A percentile compares a stretch with the other conserved stretches of the same genome.
phyloP scores from a whole-genome alignment of 2,113 vertebrate species.

The Ibidorhyncha struthersii region DNA sequence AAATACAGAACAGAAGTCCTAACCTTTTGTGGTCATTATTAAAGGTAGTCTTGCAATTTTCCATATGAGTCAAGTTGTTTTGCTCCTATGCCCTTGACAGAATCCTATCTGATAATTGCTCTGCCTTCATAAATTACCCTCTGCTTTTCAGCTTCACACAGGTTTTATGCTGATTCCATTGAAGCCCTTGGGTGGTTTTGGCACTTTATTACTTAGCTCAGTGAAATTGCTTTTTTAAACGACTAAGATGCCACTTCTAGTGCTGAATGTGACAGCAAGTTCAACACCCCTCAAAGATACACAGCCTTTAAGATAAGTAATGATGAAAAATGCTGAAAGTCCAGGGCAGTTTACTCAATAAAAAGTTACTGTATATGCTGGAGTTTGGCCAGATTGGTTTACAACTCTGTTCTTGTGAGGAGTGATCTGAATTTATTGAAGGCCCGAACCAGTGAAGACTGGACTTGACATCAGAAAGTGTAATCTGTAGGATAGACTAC shows the following conservation, averaged over 20 bases:
- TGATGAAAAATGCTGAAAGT: neutral
- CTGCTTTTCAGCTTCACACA: neutral
- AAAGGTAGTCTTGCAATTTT: neutral
- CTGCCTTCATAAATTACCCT: constrained; percentile 7
- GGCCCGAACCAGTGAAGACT: neutral
- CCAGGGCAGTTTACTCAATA: neutral
- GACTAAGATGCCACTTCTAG: neutral
- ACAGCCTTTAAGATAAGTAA: neutral
- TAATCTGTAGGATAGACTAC: neutral
- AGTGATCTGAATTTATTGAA: neutral
- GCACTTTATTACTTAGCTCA: neutral
- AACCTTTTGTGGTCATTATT: neutral
- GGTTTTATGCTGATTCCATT: neutral
- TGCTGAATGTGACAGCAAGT: neutral
- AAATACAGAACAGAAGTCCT: neutral
- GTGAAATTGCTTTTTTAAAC: neutral
- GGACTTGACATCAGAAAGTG: neutral
- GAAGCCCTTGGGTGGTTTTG: neutral
- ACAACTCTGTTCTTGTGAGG: neutral
- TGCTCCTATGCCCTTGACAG: neutral
- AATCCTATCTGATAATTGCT: neutral
- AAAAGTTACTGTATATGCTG: neutral
- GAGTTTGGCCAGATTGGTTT: neutral
- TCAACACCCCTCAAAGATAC: neutral
- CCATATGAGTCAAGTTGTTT: neutral